Percentiles rank a stretch among this genome's conserved stretches.
phyloP scores from a whole-genome alignment of 2,888 invertebrate species.

The Synanthedon vespiformis region DNA sequence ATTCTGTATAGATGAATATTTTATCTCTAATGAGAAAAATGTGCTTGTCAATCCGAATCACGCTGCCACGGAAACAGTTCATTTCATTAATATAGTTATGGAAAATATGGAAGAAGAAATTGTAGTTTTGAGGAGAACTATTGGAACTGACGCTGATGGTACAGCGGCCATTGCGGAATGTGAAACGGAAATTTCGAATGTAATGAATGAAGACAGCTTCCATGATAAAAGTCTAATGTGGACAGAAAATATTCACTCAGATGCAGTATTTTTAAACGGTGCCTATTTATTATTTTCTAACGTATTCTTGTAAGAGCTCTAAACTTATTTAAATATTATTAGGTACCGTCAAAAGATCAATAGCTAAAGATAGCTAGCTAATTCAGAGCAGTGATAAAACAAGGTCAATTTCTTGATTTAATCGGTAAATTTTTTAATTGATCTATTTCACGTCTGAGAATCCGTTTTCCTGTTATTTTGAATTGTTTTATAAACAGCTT shows the following conservation, averaged over 20 bases:
- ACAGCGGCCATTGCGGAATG: slow-evolving; percentile 5
- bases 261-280: slow-evolving; percentile 52
- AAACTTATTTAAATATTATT: no score
- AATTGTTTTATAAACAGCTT: no score
- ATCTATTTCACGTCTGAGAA: no score
- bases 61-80: slow-evolving; percentile 14
- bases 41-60: neutral
- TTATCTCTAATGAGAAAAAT: neutral
- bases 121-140: slow-evolving; percentile 31
- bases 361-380: no score
- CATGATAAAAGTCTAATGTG: slow-evolving; percentile 19
- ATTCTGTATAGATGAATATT: neutral
- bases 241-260: slow-evolving; percentile 27
- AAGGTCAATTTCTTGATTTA: no score
- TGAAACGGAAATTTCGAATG: slow-evolving; percentile 21
- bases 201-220: slow-evolving; percentile 23
- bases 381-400: no score
- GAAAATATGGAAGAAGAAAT: slow-evolving; percentile 35
- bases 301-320: no score
- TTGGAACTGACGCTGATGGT: slow-evolving; percentile 31
- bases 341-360: no score
- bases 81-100: slow-evolving; percentile 35
- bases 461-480: no score
- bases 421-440: no score
- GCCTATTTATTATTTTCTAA: slow-evolving; percentile 4